Evolutionary conservation across 2,888 invertebrate genomes (phyloP).

Genomic region (Drosophila flavopinicola): DNA sequence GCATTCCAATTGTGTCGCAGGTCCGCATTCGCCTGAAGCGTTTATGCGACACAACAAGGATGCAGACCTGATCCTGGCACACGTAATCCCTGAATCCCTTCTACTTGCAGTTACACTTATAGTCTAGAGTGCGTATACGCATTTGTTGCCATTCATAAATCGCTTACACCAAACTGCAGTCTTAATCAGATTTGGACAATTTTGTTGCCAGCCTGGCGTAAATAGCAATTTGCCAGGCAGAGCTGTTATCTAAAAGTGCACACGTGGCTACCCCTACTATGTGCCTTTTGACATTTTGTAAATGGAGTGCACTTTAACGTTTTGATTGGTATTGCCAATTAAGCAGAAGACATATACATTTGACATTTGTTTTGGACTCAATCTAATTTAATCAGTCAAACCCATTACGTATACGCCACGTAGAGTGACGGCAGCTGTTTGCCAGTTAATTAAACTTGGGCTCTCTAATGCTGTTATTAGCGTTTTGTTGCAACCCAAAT

Average conservation of each 20-base stretch:
- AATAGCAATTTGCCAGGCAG: slow-evolving; percentile 58
- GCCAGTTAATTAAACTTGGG: slow-evolving; percentile 49
- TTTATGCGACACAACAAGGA: slow-evolving; percentile 1
- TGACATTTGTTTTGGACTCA: neutral
- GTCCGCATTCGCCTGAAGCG: slow-evolving; percentile 22
- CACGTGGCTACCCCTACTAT: neutral
- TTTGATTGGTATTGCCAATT: slow-evolving; percentile 55
- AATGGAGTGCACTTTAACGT: slow-evolving; percentile 53
- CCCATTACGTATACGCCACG: slow-evolving; percentile 26
- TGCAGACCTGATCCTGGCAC: neutral
- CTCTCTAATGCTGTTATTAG: slow-evolving; percentile 20
- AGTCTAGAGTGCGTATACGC: slow-evolving; percentile 15
- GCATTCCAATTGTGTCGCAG: slow-evolving; percentile 27
- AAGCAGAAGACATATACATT: slow-evolving; percentile 28
- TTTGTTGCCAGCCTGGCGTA: slow-evolving; percentile 47
- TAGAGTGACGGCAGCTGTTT: slow-evolving; percentile 2
- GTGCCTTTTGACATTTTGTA: slow-evolving; percentile 19
- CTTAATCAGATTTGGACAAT: slow-evolving; percentile 70
- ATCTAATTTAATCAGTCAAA: slow-evolving; percentile 35
- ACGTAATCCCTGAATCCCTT: slow-evolving; percentile 30
- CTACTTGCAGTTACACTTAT: neutral
- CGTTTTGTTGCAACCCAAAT: slow-evolving; percentile 30
- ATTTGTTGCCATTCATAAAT: slow-evolving; percentile 63
- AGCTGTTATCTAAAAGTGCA: slow-evolving; percentile 26
- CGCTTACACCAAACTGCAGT: slow-evolving; percentile 62